Conservation (phyloP, 2,113 vertebrate species). For the Lontra canadensis region DNA sequence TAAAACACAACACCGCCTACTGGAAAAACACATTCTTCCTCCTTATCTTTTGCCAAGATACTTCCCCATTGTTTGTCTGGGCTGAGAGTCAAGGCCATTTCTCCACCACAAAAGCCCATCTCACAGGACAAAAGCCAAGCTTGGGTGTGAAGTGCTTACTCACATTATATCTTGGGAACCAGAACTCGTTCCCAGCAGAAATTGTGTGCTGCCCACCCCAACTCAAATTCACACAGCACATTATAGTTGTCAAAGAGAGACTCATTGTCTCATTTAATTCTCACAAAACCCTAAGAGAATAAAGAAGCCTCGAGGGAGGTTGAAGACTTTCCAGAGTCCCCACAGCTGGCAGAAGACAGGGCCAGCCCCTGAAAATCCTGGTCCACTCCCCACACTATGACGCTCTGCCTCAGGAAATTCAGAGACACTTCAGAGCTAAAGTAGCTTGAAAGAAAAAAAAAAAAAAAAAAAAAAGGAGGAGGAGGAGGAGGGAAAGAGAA, state of each 20-base stretch:
- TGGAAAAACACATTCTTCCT: neutral
- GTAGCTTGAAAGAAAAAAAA: neutral
- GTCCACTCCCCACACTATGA: neutral
- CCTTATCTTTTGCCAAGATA: neutral
- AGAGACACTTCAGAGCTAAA: neutral
- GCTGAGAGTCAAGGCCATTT: neutral
- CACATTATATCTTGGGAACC: neutral
- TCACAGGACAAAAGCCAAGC: neutral
- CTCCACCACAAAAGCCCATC: neutral
- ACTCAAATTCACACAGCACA: neutral
- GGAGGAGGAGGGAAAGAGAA: neutral
- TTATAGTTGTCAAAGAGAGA: neutral
- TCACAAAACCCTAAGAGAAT: neutral
- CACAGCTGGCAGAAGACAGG: neutral
- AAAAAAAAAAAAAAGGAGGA: accelerated
- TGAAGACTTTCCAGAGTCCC: neutral
- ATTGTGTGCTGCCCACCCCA: neutral
- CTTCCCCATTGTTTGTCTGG: neutral
- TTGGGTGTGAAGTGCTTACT: neutral
- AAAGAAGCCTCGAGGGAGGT: neutral
- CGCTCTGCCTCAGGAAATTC: neutral
- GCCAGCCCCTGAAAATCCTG: neutral
- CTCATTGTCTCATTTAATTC: neutral
- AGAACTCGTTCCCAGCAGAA: neutral
- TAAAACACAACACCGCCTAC: neutral